Percentiles rank a stretch among this genome's conserved stretches.
These are phyloP conservation scores for Catocala sponsa DNA, from an alignment of 2,888 invertebrate species.

Conservation along the genomic window DNA sequence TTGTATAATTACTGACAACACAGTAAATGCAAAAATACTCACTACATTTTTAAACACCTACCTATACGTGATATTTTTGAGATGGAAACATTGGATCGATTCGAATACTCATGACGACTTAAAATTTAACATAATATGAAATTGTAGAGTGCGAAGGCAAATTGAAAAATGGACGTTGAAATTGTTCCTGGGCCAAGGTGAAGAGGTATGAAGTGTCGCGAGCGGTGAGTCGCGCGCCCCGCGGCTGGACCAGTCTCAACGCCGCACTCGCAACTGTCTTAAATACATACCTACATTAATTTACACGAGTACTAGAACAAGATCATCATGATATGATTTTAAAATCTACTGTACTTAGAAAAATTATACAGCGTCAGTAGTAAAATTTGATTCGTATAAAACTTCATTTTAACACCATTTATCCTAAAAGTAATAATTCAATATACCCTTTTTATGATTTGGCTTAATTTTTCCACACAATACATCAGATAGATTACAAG, in stretches of 20 bases:
- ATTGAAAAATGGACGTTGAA: slow-evolving; percentile 44
- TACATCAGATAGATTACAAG: slow-evolving; percentile 78
- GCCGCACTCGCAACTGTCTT: slow-evolving; percentile 58
- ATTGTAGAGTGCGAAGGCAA: slow-evolving; percentile 55
- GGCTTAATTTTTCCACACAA: slow-evolving; percentile 76
- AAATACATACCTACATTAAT: slow-evolving; percentile 67
- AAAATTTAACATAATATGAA: slow-evolving; percentile 44
- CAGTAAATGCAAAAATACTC: slow-evolving; percentile 67
- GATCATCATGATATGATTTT: slow-evolving; percentile 81
- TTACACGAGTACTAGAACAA: slow-evolving; percentile 71
- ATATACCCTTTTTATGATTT: slow-evolving; percentile 86
- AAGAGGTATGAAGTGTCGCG: slow-evolving; percentile 29
- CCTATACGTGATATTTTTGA: slow-evolving; percentile 34
- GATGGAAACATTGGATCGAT: slow-evolving; percentile 36
- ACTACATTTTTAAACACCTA: slow-evolving; percentile 45
- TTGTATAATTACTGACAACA: slow-evolving; percentile 49
- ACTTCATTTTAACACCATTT: slow-evolving; percentile 80
- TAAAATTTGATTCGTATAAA: slow-evolving; percentile 84
- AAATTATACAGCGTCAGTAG: slow-evolving; percentile 79
- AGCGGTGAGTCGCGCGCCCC: slow-evolving; percentile 10
- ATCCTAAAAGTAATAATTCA: slow-evolving; percentile 84
- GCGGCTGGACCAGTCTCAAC: slow-evolving; percentile 47
- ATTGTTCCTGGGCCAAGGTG: slow-evolving; percentile 28
- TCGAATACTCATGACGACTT: slow-evolving; percentile 45
- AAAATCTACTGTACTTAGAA: slow-evolving; percentile 82